These are phyloP conservation scores for Abramis brama DNA, from an alignment of 2,113 vertebrate genomes.

Conservation along the genomic window DNA sequence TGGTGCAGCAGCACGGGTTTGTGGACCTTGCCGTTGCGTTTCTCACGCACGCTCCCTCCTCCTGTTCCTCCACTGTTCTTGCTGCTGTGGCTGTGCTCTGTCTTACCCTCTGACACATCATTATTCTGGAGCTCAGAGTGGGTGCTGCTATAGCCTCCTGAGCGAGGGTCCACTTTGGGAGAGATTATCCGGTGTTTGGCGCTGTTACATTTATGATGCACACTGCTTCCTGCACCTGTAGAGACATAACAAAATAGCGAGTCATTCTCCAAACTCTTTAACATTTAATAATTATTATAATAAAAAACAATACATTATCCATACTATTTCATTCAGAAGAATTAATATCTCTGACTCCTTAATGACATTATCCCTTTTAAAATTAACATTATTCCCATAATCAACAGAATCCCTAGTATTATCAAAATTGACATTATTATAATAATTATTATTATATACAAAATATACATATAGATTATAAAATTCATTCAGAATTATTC, in stretches of 20 bases:
- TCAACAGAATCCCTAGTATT: neutral
- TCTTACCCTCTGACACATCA: conserved; percentile 97
- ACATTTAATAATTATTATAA: neutral
- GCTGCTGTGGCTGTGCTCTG: conserved; percentile 86
- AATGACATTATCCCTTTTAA: neutral
- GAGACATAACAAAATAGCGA: neutral
- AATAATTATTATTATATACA: neutral
- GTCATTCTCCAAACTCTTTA: neutral
- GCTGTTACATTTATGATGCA: conserved; percentile 99
- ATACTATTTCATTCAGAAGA: neutral
- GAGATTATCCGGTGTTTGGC: conserved; percentile 99
- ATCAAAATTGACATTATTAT: neutral
- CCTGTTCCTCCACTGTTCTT: conserved; percentile 73
- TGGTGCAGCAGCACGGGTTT: conserved; percentile 94
- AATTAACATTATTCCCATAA: neutral
- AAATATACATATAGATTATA: neutral
- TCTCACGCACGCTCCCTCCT: conserved; percentile 85
- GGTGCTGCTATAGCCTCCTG: conserved; percentile 85
- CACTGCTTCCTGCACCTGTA: conserved; percentile 94
- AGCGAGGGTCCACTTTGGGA: conserved; percentile 94
- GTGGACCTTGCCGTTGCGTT: conserved; percentile 95
- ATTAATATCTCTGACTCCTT: neutral
- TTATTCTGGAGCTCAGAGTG: conserved; percentile 98
- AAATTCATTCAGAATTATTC: neutral
- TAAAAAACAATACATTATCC: neutral